phyloP scores from a whole-genome alignment of 2,888 invertebrate genomes.

The Andrena praecox region DNA sequence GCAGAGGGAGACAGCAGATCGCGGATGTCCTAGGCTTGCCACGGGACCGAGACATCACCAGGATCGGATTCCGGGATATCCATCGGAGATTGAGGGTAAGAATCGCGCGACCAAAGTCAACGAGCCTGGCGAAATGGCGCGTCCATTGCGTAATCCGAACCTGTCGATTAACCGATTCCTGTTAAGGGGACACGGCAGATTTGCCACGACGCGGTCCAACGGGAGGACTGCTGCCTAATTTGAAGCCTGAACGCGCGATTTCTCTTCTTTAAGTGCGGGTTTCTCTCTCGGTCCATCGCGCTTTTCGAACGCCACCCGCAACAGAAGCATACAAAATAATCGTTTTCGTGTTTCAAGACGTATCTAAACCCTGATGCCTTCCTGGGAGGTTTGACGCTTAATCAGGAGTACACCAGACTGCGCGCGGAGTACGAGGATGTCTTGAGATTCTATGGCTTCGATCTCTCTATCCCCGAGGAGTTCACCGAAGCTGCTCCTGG shows the following conservation, averaged over 20 bases:
- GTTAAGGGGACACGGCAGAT: slow-evolving; percentile 18
- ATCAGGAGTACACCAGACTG: slow-evolving; percentile 91
- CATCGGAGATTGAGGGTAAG: slow-evolving; percentile 93
- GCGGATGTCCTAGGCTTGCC: slow-evolving; percentile 90
- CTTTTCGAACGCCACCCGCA: slow-evolving; percentile 10
- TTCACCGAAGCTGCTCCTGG: slow-evolving; percentile 47
- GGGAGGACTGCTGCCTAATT: slow-evolving; percentile 15
- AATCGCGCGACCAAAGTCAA: not conserved
- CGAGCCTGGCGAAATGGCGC: not conserved
- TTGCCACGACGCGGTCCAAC: slow-evolving; percentile 1
- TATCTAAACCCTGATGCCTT: slow-evolving; percentile 95
- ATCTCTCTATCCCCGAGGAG: slow-evolving; percentile 84
- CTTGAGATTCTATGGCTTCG: slow-evolving; percentile 93
- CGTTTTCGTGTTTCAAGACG: slow-evolving; percentile 86
- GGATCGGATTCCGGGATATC: slow-evolving; percentile 93
- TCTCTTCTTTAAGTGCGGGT: slow-evolving; percentile 32
- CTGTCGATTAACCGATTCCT: slow-evolving; percentile 3
- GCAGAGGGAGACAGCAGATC: slow-evolving; percentile 90
- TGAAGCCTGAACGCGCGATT: slow-evolving; percentile 39
- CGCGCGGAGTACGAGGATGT: slow-evolving; percentile 91
- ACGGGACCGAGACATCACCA: slow-evolving; percentile 89
- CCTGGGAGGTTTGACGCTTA: slow-evolving; percentile 92
- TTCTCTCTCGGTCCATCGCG: slow-evolving; percentile 45
- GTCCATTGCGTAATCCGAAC: slow-evolving; percentile 2
- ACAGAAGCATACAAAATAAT: not conserved